Evolutionary conservation across 30 jellyfish, hydroid and myxozoan species (phyloP).

Genomic region (Hydractinia symbiolongicarpus): DNA sequence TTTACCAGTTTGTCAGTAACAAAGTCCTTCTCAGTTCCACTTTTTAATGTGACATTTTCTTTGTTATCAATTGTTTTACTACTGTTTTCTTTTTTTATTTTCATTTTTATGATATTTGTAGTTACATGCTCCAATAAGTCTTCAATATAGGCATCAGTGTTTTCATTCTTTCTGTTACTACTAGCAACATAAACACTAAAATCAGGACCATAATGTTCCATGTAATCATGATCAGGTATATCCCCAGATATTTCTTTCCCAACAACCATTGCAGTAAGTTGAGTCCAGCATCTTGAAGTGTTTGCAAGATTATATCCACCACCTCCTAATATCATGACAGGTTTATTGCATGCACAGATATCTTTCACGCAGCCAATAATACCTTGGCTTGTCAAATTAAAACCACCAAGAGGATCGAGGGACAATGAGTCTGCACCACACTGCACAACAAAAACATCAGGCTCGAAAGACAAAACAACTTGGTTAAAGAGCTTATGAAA

Average conservation of each 20-base stretch:
- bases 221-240: slow-evolving; percentile 85
- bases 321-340: slow-evolving; percentile 82
- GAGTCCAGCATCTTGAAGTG: slow-evolving; percentile 89
- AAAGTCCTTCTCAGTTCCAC: too few species aligned
- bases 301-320: slow-evolving; percentile 90
- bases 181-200: slow-evolving; percentile 2
- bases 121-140: background rate
- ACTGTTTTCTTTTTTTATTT: too few species aligned
- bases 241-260: slow-evolving; percentile 31
- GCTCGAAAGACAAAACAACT: slow-evolving; percentile 16
- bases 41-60: too few species aligned
- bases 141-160: slow-evolving; percentile 20
- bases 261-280: slow-evolving; percentile 43
- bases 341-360: slow-evolving; percentile 35
- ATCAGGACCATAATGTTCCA: slow-evolving; percentile 38
- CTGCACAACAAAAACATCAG: slow-evolving; percentile 81
- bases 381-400: slow-evolving; percentile 61
- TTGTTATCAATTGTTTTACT: too few species aligned
- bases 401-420: slow-evolving; percentile 95
- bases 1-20: too few species aligned
- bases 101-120: too few species aligned
- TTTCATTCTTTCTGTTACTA: slow-evolving; percentile 25
- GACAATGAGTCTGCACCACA: slow-evolving; percentile 90
- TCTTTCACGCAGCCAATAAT: slow-evolving; percentile 41
- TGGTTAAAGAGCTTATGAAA: slow-evolving; percentile 11